These are phyloP conservation scores for Platyura marginata DNA, from an alignment of 1,140 invertebrate species.

Conservation along the genomic window DNA sequence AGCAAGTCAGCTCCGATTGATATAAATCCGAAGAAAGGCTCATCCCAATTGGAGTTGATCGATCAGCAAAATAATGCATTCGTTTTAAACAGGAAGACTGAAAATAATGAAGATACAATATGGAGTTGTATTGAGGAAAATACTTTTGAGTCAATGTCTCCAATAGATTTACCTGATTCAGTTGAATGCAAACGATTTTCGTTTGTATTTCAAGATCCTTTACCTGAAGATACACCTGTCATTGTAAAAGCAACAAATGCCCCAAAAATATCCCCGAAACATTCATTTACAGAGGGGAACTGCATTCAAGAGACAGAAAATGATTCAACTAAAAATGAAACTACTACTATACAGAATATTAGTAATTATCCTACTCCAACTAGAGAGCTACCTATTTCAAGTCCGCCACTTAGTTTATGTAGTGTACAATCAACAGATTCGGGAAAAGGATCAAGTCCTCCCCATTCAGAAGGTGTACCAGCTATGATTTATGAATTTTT, in stretches of 20 bases:
- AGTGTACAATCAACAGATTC: constrained; percentile 22
- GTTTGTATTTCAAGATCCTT: not conserved
- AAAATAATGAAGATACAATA: constrained; percentile 19
- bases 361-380: not conserved
- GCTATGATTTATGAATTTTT: constrained; percentile 49
- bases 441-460: constrained; percentile 21
- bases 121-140: constrained; percentile 21
- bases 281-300: not conserved
- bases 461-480: constrained; percentile 15
- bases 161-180: constrained; percentile 5
- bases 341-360: not conserved
- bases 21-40: constrained; percentile 16
- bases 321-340: constrained; percentile 7
- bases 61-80: constrained; percentile 19
- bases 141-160: constrained; percentile 18
- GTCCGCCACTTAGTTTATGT: constrained; percentile 20
- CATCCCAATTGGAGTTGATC: constrained; percentile 9
- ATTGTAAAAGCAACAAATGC: constrained; percentile 15
- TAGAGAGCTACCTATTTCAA: not conserved
- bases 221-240: constrained; percentile 12
- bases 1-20: constrained; percentile 24
- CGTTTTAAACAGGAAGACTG: constrained; percentile 19
- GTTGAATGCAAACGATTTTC: not conserved
- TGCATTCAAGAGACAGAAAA: constrained; percentile 16
- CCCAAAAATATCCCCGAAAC: not conserved